Percentiles rank a stretch among this genome's conserved stretches.
phyloP scores from a whole-genome alignment of 2,797 vertebrate genomes.

The Etheostoma nigrum region DNA sequence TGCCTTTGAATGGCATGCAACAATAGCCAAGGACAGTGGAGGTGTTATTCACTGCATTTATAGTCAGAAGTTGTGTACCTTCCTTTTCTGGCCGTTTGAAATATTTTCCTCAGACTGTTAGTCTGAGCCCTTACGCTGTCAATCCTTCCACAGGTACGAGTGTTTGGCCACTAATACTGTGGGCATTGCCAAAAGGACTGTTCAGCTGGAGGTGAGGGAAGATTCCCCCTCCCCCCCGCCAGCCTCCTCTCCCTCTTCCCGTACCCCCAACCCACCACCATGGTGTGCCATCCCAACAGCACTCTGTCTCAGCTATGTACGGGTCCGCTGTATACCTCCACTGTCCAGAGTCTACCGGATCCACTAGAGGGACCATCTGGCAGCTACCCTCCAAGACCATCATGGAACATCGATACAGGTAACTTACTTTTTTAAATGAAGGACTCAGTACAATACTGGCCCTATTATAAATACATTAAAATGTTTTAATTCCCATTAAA shows the following conservation, averaged over 20 bases:
- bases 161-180: constrained; percentile 84
- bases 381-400: constrained; percentile 84
- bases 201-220: constrained; percentile 79
- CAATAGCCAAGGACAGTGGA: background rate
- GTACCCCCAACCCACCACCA: constrained; percentile 52
- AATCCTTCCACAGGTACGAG: constrained; percentile 74
- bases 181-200: constrained; percentile 79
- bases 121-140: background rate
- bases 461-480: constrained; percentile 3
- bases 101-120: background rate
- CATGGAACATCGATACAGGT: constrained; percentile 85
- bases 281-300: constrained; percentile 71
- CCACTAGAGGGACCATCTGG: constrained; percentile 82
- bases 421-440: constrained; percentile 24
- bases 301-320: constrained; percentile 84
- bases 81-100: background rate
- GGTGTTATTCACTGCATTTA: background rate
- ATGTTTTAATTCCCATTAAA: constrained; percentile 11
- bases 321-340: constrained; percentile 86
- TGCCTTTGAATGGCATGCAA: constrained; percentile 3
- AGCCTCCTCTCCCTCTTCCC: constrained; percentile 57
- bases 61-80: constrained; percentile 1
- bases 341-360: constrained; percentile 83
- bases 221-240: constrained; percentile 55
- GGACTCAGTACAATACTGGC: background rate